These are phyloP conservation scores for Ciconia maguari DNA, from an alignment of 2,113 vertebrate species.

Conservation along the genomic window DNA sequence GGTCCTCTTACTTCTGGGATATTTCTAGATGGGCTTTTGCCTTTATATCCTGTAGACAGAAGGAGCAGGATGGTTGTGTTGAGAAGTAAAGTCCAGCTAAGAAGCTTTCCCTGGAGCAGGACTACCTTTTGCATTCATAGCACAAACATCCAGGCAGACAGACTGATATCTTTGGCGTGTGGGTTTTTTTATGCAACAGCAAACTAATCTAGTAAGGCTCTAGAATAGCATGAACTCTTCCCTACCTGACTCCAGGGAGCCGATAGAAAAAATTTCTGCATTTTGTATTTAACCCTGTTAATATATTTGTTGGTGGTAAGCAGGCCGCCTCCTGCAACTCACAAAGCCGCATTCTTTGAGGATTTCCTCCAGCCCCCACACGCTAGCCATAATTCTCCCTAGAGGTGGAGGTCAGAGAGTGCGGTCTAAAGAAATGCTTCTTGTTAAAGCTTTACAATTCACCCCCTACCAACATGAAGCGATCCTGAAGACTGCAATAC, in stretches of 20 bases:
- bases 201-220: background rate
- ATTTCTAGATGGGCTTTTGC: background rate
- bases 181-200: background rate
- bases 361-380: background rate
- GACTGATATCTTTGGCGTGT: background rate
- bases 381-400: background rate
- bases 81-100: background rate
- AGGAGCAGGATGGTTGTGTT: background rate
- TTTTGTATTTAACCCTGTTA: background rate
- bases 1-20: background rate
- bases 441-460: background rate
- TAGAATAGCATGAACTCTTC: background rate
- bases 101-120: background rate
- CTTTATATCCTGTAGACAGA: background rate
- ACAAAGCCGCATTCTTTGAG: background rate
- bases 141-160: background rate
- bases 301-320: background rate
- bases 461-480: background rate
- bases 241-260: background rate
- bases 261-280: rapidly evolving
- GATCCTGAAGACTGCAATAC: background rate
- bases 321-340: background rate
- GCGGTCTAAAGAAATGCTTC: background rate
- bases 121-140: background rate
- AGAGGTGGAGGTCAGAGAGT: background rate